A percentile compares a stretch with the other conserved stretches of the same genome.
Conservation (phyloP, 2,113 vertebrate species). For the Hepsetus odoe region DNA sequence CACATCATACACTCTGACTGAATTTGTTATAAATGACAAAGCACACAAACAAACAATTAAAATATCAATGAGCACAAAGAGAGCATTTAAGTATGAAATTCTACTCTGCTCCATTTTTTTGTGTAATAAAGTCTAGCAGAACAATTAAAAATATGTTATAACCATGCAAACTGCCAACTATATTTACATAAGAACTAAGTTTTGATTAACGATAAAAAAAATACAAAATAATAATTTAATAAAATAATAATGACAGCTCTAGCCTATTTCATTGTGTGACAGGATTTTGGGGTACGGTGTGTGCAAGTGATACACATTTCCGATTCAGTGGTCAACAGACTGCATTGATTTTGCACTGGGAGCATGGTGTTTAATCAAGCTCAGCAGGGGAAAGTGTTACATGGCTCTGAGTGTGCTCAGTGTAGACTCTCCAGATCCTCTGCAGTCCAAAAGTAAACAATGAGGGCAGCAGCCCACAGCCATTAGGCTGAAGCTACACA, state of each 20-base stretch:
- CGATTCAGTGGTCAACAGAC: slow-evolving; percentile 14
- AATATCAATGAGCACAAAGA: too few species aligned
- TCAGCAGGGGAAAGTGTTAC: slow-evolving; percentile 7
- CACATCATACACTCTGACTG: too few species aligned
- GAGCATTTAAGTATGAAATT: too few species aligned
- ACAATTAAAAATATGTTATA: not conserved
- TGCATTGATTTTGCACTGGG: slow-evolving; percentile 20
- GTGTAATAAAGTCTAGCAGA: too few species aligned
- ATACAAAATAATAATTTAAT: not conserved
- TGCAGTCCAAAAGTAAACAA: slow-evolving; percentile 22
- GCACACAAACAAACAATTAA: too few species aligned
- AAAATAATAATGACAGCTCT: not conserved
- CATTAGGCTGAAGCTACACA: not conserved
- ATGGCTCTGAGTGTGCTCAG: slow-evolving; percentile 10
- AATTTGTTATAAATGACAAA: too few species aligned
- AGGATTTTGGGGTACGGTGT: slow-evolving; percentile 22
- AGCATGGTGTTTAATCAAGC: slow-evolving; percentile 15
- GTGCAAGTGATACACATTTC: slow-evolving; percentile 31
- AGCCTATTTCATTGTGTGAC: slow-evolving; percentile 6
- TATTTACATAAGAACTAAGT: not conserved
- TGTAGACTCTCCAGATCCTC: not conserved
- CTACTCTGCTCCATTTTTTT: too few species aligned
- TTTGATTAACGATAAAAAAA: not conserved
- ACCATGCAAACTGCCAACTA: not conserved
- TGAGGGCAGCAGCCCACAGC: not conserved